Percentiles rank a stretch among this genome's conserved stretches.
Evolutionary conservation across 2,797 vertebrate species (phyloP).

Genomic region (Chrosomus eos): DNA sequence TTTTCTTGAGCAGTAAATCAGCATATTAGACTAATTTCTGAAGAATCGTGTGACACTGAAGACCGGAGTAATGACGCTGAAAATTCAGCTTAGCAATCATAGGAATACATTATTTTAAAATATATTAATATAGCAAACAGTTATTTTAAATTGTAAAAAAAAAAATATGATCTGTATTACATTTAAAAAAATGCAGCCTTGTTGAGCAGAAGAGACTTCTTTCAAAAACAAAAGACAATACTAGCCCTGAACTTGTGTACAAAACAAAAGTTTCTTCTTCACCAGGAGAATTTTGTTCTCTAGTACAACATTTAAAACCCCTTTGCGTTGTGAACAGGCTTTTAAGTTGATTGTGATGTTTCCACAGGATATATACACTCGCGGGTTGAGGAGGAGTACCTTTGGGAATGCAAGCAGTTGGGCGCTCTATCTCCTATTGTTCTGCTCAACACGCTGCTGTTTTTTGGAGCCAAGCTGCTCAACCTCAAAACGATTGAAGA

Average conservation of each 20-base stretch:
- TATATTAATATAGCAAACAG: background rate
- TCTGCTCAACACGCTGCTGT: conserved; percentile 94
- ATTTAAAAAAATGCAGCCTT: background rate
- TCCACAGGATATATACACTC: conserved; percentile 85
- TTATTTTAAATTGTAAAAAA: background rate
- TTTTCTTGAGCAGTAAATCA: background rate
- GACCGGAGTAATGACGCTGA: background rate
- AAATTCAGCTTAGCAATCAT: background rate
- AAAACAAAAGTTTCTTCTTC: background rate
- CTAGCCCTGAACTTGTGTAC: background rate
- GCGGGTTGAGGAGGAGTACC: conserved; percentile 92
- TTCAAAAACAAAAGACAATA: background rate
- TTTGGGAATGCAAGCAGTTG: conserved; percentile 98
- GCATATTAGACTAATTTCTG: background rate
- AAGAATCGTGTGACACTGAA: background rate
- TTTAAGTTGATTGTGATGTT: background rate
- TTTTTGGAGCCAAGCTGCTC: conserved; percentile 95
- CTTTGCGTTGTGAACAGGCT: background rate
- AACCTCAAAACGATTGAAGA: conserved; percentile 87
- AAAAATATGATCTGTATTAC: background rate
- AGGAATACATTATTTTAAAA: background rate
- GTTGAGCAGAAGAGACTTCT: background rate
- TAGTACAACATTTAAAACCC: background rate
- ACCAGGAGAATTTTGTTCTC: no score
- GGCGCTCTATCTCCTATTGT: conserved; percentile 95